A percentile compares a stretch with the other conserved stretches of the same genome.
Evolutionary conservation across 2,888 invertebrate species (phyloP).

Genomic region (Drosophila percnosoma): DNA sequence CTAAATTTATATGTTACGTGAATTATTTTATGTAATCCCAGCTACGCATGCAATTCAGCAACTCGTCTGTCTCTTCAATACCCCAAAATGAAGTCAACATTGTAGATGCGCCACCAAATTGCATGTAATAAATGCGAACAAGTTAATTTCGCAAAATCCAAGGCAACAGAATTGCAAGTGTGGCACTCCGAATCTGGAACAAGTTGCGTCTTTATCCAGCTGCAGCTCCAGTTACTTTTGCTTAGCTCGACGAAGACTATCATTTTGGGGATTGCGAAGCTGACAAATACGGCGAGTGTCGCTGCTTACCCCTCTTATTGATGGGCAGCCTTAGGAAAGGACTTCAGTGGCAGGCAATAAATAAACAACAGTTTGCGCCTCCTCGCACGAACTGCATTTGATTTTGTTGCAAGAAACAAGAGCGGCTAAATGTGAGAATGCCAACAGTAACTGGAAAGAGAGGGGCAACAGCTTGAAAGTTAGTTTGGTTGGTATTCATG

Average conservation of each 20-base stretch:
- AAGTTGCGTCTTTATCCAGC: slow-evolving; percentile 29
- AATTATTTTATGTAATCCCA: not conserved
- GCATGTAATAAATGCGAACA: slow-evolving; percentile 66
- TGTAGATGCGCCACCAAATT: slow-evolving; percentile 51
- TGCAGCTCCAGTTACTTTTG: slow-evolving; percentile 7
- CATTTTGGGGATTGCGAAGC: slow-evolving; percentile 59
- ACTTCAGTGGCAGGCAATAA: slow-evolving; percentile 56
- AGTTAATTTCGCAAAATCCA: slow-evolving; percentile 60
- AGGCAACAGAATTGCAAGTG: slow-evolving; percentile 35
- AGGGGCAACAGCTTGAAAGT: slow-evolving; percentile 24
- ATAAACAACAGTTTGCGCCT: slow-evolving; percentile 49
- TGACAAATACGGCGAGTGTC: slow-evolving; percentile 68
- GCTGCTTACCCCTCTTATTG: slow-evolving; percentile 61
- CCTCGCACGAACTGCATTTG: slow-evolving; percentile 46
- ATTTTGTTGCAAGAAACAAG: slow-evolving; percentile 32
- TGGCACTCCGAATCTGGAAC: slow-evolving; percentile 24
- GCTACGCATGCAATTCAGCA: not conserved
- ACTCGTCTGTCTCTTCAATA: not conserved
- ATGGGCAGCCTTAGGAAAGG: slow-evolving; percentile 60
- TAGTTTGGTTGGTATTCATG: slow-evolving; percentile 50
- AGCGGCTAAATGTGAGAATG: not conserved
- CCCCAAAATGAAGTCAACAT: slow-evolving; percentile 22
- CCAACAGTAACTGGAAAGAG: not conserved
- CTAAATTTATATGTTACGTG: not conserved
- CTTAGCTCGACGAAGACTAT: slow-evolving; percentile 32